Base-by-base conservation (phyloP, 1,140 invertebrate genomes). In the Nasonia longicornis region DNA sequence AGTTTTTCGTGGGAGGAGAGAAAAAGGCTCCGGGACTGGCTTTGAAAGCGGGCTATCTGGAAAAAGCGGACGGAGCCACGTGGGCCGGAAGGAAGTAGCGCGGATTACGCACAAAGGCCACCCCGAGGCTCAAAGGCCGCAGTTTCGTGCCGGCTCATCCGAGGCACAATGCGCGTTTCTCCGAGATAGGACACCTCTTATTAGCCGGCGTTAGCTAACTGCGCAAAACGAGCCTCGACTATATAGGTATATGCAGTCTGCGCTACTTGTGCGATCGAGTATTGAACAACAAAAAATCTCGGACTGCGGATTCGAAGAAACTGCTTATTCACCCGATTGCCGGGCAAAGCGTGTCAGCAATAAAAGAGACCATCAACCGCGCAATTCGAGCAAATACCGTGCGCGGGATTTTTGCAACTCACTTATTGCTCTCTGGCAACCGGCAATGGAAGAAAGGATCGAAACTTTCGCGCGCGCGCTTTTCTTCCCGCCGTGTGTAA, bases 61-160 rank as follows among this genome's bases (percentile, higher is more conserved):
- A 48, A 42, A 48, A 58, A 20, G 73, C 31, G 1, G 8, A 3
- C 14, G n/a, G 12, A 45, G 66, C 66, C 48, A 48, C 75, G 81
- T 45, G 29, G 12, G 77, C 84, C 86, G 88, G 86, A 89, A 88
- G 88, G 85, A 89, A 88, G 83, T 84, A 82, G 76, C 79, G 81
- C 79, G 83, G 83, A 85, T 85, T 77, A 71, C 20, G 85, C 74
- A 87, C 85, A 88, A 88, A 87, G 84, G 77, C 67, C 83, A 78
- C 72, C 64, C 76, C 31, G 72, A 69, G 20, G 22, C 42, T 42
- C 11, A 74, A 74, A 74, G 48, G 45, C 48, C 48, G 11, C 3
- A 22, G 12, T 74, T 63, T 74, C 38, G 72, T 26, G 22, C 48
- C 16, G 48, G 72, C 52, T 74, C 48, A 22, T 63, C 4, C 45